These are phyloP conservation scores for Eulimnadia texana DNA, from an alignment of 1,140 invertebrate genomes.

Conservation along the genomic window DNA sequence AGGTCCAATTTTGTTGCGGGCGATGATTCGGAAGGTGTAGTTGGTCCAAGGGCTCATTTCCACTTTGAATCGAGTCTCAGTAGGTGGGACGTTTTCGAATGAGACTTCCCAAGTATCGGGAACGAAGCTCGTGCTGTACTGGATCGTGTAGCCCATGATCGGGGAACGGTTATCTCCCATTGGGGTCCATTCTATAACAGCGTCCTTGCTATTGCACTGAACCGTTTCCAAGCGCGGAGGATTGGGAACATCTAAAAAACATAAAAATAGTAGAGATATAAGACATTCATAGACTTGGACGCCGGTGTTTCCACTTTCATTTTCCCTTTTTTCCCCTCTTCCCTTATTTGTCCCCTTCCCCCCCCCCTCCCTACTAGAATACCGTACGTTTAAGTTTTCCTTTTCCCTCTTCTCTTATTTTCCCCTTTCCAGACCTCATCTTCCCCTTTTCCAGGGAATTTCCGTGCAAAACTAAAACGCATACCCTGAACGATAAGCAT, in stretches of 20 bases:
- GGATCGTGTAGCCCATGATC: conserved; percentile 78
- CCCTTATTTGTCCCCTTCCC: too few relatives aligned
- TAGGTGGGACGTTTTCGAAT: conserved; percentile 57
- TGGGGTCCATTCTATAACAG: conserved; percentile 65
- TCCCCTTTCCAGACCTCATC: too few relatives aligned
- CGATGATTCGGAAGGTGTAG: conserved; percentile 90
- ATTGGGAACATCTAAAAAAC: conserved; percentile 70
- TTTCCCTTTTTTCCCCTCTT: too few relatives aligned
- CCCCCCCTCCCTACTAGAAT: background rate
- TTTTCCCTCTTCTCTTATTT: too few relatives aligned
- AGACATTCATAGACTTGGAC: background rate
- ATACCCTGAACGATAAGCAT: conserved; percentile 82
- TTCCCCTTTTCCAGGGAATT: too few relatives aligned
- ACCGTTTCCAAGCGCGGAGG: conserved; percentile 52
- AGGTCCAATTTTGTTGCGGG: conserved; percentile 81
- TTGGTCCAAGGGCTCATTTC: conserved; percentile 82
- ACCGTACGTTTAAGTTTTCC: too few relatives aligned
- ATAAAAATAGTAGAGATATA: conserved; percentile 15
- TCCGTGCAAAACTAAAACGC: too few relatives aligned
- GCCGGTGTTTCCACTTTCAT: conserved; percentile 8
- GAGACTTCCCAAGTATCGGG: conserved; percentile 79
- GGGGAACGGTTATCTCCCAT: conserved; percentile 88
- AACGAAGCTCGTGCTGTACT: conserved; percentile 88
- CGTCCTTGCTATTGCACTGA: conserved; percentile 50
- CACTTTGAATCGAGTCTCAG: conserved; percentile 55